Evolutionary conservation across 2,888 invertebrate species (phyloP), one percentile per base, ranked within the genome.

Genomic region (Crossocerus cetratus): DNA sequence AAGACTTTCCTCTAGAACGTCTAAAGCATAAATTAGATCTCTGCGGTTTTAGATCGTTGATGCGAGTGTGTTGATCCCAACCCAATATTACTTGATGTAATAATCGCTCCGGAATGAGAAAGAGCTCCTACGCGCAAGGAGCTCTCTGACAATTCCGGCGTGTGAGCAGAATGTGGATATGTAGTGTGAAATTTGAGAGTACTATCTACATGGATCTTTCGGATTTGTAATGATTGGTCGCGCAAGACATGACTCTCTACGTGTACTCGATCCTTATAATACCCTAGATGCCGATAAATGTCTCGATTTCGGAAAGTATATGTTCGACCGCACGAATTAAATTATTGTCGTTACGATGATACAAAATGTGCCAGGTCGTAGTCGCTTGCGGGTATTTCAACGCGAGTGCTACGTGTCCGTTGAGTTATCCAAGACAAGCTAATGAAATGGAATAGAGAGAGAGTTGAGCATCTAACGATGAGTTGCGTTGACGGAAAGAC

Each of bases 101-200:
- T 4, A 43, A 16, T 49, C 14, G 49, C 49, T 16, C 14, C 49
- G 49, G 13, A 49, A 49, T 49, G 11, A 13, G 14, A 49, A 32
- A 32, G 32, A 32, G 8, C 8, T 32, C 32, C 32, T 32, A 5
- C 32, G 11, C 32, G 11, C 44, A 53, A 18, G 64, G 20, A 57
- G 53, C 54, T 66, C 56, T 57, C 32, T 64, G 73, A 71, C 70
- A 73, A 76, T 60, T 69, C 59, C 65, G 76, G 78, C 65, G 76
- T 77, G 54, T 71, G 76, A 83, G 70, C 77, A 79, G 76, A 79
- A 74, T 65, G 73, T 68, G 77, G 86, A 86, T 85, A 86, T 86
- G 86, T 86, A 76, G 77, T 70, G 60, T 79, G 74, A 68, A 32
- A 62, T 63, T 57, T 77, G 64, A 54, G 49, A 61, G 11, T 22